Base-by-base conservation (phyloP, 2,888 invertebrate genomes). In the Chymomyza amoena region DNA sequence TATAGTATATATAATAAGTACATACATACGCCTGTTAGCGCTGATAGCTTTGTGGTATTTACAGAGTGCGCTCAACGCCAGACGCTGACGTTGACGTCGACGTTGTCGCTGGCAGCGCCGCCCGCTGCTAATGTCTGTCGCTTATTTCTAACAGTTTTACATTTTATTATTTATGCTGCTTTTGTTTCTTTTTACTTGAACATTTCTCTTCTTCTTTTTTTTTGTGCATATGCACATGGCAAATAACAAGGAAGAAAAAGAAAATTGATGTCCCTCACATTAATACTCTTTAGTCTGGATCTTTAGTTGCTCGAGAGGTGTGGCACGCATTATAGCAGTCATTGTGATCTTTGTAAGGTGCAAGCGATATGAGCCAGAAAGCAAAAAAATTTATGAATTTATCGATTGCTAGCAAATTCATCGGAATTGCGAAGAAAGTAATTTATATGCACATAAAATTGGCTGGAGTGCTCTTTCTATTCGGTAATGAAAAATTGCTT, bases 31-130 rank as follows among this genome's bases (percentile, higher is more conserved):
- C 56, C 61, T 45, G 64, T 51, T 57, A 16, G 57, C 32, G 59
- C 77, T 74, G 70, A 71, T 45, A 70, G 69, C 68, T 66, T 73
- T 77, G 77, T 69, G 80, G 78, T 81, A 76, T 73, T 69, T 70
- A 76, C 78, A 77, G 63, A 76, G 73, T 61, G 59, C n/a, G 39
- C 39, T 45, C 39, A 45, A 28, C 20, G 57, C 25, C 15, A 57
- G 25, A 25, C 20, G 18, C 57, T 57, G 20, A 25, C 20, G 57
- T 20, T 25, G 72, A 66, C 66, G 62, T 60, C 62, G 54, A 69
- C 57, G 65, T 56, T 32, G 57, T 10, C 25, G 18, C 57, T 2
- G 57, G 9, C 25, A 20, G 18, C 20, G 57, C 57, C 18, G 57
- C 28, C 25, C 54, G 16, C 54, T 54, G 54, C 20, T 64, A 45